Percentiles rank a stretch among this genome's conserved stretches.
Evolutionary conservation across 2,888 invertebrate genomes (phyloP).

Genomic region (Orthonychiurus folsomi): DNA sequence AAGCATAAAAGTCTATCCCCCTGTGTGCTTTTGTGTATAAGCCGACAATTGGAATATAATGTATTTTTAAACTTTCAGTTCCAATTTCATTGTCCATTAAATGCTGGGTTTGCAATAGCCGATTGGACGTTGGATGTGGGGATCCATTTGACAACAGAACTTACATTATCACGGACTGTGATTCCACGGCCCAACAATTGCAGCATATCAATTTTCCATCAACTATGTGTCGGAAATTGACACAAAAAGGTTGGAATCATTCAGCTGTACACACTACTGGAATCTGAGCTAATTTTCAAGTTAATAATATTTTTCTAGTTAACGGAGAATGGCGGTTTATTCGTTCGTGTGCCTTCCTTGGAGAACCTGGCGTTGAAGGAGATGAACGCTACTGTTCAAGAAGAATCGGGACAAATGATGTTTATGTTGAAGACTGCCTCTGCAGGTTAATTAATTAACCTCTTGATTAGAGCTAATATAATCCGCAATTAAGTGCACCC

Average conservation of each 20-base stretch:
- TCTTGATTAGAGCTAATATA: neutral
- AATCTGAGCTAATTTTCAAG: no score
- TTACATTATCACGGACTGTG: constrained; percentile 73
- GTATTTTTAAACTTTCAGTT: neutral
- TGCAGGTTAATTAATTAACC: constrained; percentile 49
- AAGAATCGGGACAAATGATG: constrained; percentile 84
- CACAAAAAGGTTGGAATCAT: constrained; percentile 87
- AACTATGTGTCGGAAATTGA: constrained; percentile 82
- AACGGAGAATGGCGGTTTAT: constrained; percentile 82
- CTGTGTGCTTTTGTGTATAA: no score
- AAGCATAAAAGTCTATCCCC: no score
- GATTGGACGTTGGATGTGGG: constrained; percentile 77
- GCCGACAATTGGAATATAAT: no score
- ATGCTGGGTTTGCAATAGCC: constrained; percentile 86
- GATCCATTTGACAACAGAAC: constrained; percentile 87
- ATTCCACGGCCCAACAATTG: constrained; percentile 45
- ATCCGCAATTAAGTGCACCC: neutral
- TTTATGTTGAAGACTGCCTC: constrained; percentile 87
- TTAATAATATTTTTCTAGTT: no score
- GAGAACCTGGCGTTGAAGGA: constrained; percentile 79
- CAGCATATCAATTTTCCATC: constrained; percentile 57
- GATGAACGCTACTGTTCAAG: constrained; percentile 84
- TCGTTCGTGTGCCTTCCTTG: constrained; percentile 78
- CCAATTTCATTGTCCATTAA: constrained; percentile 48
- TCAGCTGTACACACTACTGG: no score